These are phyloP conservation scores for Suncus etruscus DNA, from an alignment of 2,113 vertebrate species.

Conservation along the genomic window DNA sequence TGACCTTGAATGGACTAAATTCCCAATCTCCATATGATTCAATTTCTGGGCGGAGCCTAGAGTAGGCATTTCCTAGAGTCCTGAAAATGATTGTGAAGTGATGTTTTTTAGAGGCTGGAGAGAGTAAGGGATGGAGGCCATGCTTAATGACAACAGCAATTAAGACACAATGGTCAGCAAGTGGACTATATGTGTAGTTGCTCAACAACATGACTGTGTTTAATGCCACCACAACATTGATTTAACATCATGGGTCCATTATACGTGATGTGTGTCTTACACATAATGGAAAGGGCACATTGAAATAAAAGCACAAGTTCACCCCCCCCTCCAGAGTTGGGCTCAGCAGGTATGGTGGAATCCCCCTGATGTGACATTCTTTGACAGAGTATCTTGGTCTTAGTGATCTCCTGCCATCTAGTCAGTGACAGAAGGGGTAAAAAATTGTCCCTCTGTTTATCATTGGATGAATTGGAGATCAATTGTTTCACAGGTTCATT, in stretches of 20 bases:
- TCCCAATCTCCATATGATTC: neutral
- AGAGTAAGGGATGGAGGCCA: rapidly evolving
- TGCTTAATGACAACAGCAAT: neutral
- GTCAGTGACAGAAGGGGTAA: neutral
- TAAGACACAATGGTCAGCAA: neutral
- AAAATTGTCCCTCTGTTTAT: neutral
- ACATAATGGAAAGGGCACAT: neutral
- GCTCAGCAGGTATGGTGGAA: neutral
- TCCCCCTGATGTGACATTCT: neutral
- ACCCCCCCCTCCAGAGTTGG: neutral
- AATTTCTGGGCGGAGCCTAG: neutral
- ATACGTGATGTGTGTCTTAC: neutral
- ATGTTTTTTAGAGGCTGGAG: neutral
- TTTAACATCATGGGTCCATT: neutral
- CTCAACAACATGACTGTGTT: neutral
- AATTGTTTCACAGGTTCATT: neutral
- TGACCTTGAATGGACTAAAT: neutral
- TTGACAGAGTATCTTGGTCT: neutral
- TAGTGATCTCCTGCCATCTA: neutral
- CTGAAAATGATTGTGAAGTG: neutral
- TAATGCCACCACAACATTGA: neutral
- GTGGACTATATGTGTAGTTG: rapidly evolving
- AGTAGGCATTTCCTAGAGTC: neutral
- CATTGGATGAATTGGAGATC: no score
- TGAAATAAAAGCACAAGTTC: no score